Percentiles rank a stretch among this genome's conserved stretches.
Conservation (phyloP, 2,888 invertebrate species). For the Colletes collaris region DNA sequence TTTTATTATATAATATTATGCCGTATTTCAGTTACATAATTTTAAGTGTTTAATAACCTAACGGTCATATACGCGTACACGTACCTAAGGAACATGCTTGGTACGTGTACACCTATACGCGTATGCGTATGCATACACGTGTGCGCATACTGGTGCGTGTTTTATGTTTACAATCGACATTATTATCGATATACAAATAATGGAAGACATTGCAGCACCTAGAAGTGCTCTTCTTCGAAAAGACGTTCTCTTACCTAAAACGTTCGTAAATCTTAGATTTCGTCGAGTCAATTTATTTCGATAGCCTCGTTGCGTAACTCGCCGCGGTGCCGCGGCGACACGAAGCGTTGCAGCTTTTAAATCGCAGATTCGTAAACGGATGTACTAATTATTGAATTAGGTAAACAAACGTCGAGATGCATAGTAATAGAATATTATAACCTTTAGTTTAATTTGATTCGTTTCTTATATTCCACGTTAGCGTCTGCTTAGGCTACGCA, state of each 20-base stretch:
- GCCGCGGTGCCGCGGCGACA: background rate
- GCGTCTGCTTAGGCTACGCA: constrained; percentile 31
- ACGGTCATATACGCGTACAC: constrained; percentile 30
- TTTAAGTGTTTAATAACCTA: constrained; percentile 54
- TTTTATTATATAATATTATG: constrained; percentile 64
- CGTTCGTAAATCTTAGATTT: constrained; percentile 52
- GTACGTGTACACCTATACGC: constrained; percentile 31
- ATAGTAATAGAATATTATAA: constrained; percentile 41
- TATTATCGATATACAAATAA: constrained; percentile 80
- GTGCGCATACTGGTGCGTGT: constrained; percentile 46
- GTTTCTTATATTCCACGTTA: constrained; percentile 5
- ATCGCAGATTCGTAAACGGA: constrained; percentile 22
- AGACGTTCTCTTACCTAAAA: constrained; percentile 65
- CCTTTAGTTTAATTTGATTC: constrained; percentile 36
- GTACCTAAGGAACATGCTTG: constrained; percentile 15
- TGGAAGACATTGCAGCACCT: constrained; percentile 79
- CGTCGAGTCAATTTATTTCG: constrained; percentile 7
- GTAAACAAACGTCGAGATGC: constrained; percentile 45
- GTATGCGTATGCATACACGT: constrained; percentile 10
- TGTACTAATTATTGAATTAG: constrained; percentile 32
- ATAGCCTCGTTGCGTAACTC: constrained; percentile 7
- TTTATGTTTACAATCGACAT: constrained; percentile 64
- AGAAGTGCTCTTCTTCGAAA: constrained; percentile 62
- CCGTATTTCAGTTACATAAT: constrained; percentile 60
- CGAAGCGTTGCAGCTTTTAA: constrained; percentile 27